phyloP scores from a whole-genome alignment of 1,140 invertebrate genomes.

The Rhyacophila brunnea region DNA sequence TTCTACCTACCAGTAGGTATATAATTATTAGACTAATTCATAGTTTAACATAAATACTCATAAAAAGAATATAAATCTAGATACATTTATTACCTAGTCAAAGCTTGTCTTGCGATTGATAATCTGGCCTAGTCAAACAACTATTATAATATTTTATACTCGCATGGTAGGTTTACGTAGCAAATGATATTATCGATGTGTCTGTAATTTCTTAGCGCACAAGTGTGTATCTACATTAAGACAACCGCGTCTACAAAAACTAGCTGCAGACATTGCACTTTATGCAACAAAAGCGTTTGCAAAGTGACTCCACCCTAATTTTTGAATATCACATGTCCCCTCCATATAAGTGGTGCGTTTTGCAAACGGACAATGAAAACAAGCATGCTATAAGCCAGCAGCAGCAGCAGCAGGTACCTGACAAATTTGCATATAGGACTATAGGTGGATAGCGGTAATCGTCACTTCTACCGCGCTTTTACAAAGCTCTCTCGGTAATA shows the following conservation, averaged over 20 bases:
- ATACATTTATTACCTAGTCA: no score
- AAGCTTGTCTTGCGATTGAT: no score
- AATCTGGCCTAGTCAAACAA: no score
- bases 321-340: conserved; percentile 28
- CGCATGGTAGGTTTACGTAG: no score
- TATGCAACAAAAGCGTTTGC: conserved; percentile 31
- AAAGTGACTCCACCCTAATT: conserved; percentile 26
- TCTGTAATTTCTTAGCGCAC: no score
- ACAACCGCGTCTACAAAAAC: conserved; percentile 15
- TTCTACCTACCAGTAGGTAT: no score
- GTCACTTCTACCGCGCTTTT: conserved; percentile 25
- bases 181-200: no score
- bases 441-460: conserved; percentile 23
- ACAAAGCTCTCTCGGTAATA: not conserved
- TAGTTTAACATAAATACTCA: no score
- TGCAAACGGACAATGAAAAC: conserved; percentile 34
- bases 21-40: no score
- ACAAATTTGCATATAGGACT: conserved; percentile 28
- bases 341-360: conserved; percentile 24
- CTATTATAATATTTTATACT: no score
- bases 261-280: conserved; percentile 34
- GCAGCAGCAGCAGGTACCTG: conserved; percentile 26
- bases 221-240: not conserved
- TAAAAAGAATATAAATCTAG: no score
- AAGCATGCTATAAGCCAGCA: no score